phyloP scores from a whole-genome alignment of 2,888 invertebrate species.

The Synanthedon tipuliformis region DNA sequence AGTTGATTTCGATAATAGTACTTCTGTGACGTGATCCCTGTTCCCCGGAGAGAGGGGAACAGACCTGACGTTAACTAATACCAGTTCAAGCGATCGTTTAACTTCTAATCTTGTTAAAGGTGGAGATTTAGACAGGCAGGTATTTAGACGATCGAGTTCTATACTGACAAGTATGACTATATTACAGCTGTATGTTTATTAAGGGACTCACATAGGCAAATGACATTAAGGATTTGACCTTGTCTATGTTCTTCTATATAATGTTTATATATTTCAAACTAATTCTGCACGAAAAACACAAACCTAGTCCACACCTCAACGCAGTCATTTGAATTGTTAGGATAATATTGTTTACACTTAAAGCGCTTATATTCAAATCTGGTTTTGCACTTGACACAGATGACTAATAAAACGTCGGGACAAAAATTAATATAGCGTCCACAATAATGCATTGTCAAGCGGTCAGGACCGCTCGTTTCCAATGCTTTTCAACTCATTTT shows the following conservation, averaged over 20 bases:
- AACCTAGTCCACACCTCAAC: no score
- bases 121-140: neutral
- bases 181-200: no score
- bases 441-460: slow-evolving; percentile 27
- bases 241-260: no score
- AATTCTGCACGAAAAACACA: no score
- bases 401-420: slow-evolving; percentile 17
- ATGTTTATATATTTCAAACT: no score
- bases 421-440: slow-evolving; percentile 35
- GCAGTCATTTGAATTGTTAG: no score
- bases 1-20: neutral
- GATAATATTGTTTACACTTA: no score
- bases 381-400: neutral
- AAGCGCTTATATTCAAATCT: no score
- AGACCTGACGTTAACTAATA: neutral
- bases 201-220: no score
- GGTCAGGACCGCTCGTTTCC: slow-evolving; percentile 40
- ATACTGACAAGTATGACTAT: no score
- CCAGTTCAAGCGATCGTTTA: neutral
- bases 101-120: neutral
- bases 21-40: neutral
- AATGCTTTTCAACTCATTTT: slow-evolving; percentile 22
- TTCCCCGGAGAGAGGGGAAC: neutral
- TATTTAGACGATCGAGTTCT: no score
- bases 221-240: no score